Evolutionary conservation across 2,888 invertebrate species (phyloP), one percentile per base, ranked within the genome.

Genomic region (Digitonthophagus gazella): DNA sequence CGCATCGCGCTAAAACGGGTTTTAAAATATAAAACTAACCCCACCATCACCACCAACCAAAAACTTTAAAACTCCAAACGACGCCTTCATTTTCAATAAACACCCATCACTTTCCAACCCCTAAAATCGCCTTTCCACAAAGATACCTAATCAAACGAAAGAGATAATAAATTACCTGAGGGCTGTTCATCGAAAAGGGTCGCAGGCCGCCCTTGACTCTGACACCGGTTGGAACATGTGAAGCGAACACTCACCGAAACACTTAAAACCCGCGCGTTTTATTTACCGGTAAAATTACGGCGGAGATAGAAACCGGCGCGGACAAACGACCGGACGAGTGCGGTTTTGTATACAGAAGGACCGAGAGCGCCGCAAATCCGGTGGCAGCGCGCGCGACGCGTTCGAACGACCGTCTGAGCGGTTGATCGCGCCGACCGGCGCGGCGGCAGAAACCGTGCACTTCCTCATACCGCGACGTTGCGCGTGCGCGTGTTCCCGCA

Each of bases 401-500:
- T 66, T 54, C 65, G 54, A 65, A 16, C 11, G 54, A 44, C 56
- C 65, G 65, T 22, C 56, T 28, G 65, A 44, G 15, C 65, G 44
- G 54, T 19, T 16, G 66, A 54, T 67, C 68, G 71, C 69, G 28
- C 58, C 64, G 65, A 64, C 64, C 65, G 56, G 67, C 58, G 11
- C 65, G 56, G 67, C 58, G 11, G 28, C 28, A 44, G 28, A 44
- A 44, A 44, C 28, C 28, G 28, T 44, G 19, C 69, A 75, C 76
- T 76, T 77, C 76, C 76, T 76, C 74, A 74, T 76, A 75, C 75
- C 73, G 65, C 66, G 61, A 14, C 58, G 67, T 54, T 69, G 75
- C 76, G 76, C 73, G 71, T 74, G 76, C 75, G 77, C 72, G 64
- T 16, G 11, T 28, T 44, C 28, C 1, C 67, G 22, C 55, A 15